phyloP scores from a whole-genome alignment of 2,113 vertebrate species.

The Tretioscincus oriximinensis region DNA sequence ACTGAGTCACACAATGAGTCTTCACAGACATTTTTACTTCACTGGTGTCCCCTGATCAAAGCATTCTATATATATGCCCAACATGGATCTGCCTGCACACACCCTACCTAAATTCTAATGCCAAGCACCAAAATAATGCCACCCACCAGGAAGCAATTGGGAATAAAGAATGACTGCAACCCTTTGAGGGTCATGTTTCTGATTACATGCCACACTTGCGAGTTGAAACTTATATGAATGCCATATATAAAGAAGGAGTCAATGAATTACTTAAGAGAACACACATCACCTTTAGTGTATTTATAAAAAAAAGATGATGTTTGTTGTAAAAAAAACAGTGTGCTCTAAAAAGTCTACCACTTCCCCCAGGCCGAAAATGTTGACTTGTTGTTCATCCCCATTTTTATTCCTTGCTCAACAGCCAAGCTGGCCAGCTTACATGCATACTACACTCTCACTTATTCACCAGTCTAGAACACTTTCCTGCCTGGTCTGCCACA shows the following conservation, averaged over 20 bases:
- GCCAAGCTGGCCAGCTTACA: too few species aligned
- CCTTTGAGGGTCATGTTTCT: not conserved
- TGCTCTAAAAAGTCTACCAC: too few species aligned
- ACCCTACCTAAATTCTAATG: conserved; percentile 21
- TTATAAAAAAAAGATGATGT: too few species aligned
- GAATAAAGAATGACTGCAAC: not conserved
- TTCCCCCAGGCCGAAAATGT: too few species aligned
- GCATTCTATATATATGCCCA: conserved; percentile 5
- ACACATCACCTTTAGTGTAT: not conserved
- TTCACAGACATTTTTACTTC: conserved; percentile 19
- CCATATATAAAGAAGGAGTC: not conserved
- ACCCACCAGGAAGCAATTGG: conserved; percentile 25
- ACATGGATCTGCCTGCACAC: not conserved
- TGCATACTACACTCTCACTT: too few species aligned
- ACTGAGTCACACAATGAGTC: conserved; percentile 32
- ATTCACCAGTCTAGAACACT: too few species aligned
- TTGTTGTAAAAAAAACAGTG: too few species aligned
- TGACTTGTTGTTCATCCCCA: too few species aligned
- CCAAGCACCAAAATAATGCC: conserved; percentile 32
- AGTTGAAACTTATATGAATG: not conserved
- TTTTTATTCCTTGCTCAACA: too few species aligned
- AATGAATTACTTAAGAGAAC: not conserved
- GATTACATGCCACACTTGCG: not conserved
- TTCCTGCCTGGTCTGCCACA: too few species aligned
- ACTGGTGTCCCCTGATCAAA: conserved; percentile 15